These are phyloP conservation scores for Motacilla alba DNA, from an alignment of 2,113 vertebrate species.

Conservation along the genomic window DNA sequence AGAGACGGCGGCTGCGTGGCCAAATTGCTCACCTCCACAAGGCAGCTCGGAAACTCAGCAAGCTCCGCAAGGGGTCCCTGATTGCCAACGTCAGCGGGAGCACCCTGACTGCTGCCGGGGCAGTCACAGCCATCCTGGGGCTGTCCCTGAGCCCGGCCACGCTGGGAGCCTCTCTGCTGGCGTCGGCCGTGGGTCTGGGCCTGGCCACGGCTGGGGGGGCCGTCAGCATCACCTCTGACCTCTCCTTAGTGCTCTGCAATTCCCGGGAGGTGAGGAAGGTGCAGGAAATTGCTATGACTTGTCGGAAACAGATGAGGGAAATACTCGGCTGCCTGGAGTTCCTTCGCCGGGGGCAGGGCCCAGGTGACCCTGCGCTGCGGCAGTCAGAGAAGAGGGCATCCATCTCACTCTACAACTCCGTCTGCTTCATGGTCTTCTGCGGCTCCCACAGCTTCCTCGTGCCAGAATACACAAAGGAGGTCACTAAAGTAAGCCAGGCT, in stretches of 20 bases:
- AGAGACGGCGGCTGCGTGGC: slow-evolving; percentile 53
- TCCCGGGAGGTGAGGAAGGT: slow-evolving; percentile 69
- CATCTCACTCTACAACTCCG: slow-evolving; percentile 64
- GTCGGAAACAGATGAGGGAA: slow-evolving; percentile 77
- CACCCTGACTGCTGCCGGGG: slow-evolving; percentile 64
- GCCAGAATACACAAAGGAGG: slow-evolving; percentile 68
- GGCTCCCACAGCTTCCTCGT: slow-evolving; percentile 71
- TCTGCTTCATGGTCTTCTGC: slow-evolving; percentile 73
- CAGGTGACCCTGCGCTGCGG: slow-evolving; percentile 52
- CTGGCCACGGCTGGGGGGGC: slow-evolving; percentile 74
- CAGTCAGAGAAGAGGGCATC: slow-evolving; percentile 70
- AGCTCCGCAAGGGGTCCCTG: slow-evolving; percentile 59
- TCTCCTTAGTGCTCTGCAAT: slow-evolving; percentile 65
- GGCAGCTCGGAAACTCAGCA: slow-evolving; percentile 57
- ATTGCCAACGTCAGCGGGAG: slow-evolving; percentile 64
- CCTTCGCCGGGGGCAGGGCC: slow-evolving; percentile 59
- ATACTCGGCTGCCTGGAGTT: slow-evolving; percentile 72
- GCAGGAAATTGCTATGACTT: slow-evolving; percentile 71
- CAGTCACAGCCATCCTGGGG: slow-evolving; percentile 70
- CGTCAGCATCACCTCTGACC: slow-evolving; percentile 64
- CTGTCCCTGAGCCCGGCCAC: slow-evolving; percentile 73
- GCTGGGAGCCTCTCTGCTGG: slow-evolving; percentile 72
- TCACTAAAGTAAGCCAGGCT: slow-evolving; percentile 71
- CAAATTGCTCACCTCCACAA: slow-evolving; percentile 68
- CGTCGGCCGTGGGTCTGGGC: slow-evolving; percentile 72